phyloP scores from a whole-genome alignment of 2,888 invertebrate genomes.

The Apodemia duryi region DNA sequence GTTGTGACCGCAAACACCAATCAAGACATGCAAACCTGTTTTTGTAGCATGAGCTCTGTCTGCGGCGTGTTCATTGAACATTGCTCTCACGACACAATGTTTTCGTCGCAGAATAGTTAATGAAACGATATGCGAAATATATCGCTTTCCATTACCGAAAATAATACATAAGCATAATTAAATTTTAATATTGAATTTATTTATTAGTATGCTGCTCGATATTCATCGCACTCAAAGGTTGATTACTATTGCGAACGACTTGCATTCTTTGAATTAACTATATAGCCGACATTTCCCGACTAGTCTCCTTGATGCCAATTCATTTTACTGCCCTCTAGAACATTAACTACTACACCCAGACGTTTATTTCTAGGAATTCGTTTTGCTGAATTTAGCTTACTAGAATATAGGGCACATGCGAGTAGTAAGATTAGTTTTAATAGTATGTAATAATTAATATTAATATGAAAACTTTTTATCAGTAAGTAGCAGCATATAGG shows the following conservation, averaged over 20 bases:
- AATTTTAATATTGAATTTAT: not conserved
- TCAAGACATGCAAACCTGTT: conserved; percentile 58
- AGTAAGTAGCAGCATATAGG: not conserved
- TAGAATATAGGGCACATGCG: conserved; percentile 14
- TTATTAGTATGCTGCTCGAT: conserved; percentile 4
- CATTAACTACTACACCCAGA: conserved; percentile 50
- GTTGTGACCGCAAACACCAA: conserved; percentile 63
- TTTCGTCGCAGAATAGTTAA: conserved; percentile 36
- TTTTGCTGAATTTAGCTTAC: conserved; percentile 22
- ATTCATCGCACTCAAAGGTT: conserved; percentile 11
- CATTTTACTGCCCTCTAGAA: conserved; percentile 49
- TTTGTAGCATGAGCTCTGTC: conserved; percentile 37
- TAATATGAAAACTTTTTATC: not conserved
- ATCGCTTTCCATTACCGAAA: conserved; percentile 12
- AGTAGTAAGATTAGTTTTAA: conserved; percentile 5
- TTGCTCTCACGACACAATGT: conserved; percentile 38
- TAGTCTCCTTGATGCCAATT: conserved; percentile 47
- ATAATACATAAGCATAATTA: not conserved
- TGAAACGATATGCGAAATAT: conserved; percentile 33
- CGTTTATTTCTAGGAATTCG: conserved; percentile 41
- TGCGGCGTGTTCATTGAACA: conserved; percentile 37
- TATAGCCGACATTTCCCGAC: conserved; percentile 26
- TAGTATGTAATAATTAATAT: not conserved
- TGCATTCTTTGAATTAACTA: conserved; percentile 24
- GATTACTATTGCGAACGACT: conserved; percentile 16